phyloP scores from a whole-genome alignment of 2,797 vertebrate genomes.

The Microtus obscurus region DNA sequence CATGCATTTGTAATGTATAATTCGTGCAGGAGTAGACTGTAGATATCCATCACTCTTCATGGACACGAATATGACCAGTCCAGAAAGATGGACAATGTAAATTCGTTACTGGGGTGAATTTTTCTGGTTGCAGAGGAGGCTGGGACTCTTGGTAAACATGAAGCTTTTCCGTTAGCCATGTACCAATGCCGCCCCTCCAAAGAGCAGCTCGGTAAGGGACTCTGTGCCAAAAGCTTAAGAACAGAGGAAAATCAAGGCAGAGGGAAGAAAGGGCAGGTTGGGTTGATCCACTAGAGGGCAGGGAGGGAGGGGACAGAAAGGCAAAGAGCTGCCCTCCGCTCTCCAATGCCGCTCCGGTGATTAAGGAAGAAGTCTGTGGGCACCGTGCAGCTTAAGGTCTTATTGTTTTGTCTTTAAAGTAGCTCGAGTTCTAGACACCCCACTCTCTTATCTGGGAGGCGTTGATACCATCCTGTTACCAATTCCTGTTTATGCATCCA shows the following conservation, averaged over 20 bases:
- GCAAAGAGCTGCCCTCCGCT: neutral
- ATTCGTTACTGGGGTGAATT: neutral
- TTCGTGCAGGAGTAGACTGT: neutral
- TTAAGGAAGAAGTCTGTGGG: neutral
- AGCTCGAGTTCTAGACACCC: neutral
- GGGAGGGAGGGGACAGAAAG: neutral
- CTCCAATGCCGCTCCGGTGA: no score
- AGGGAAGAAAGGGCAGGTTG: neutral
- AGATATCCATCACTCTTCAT: neutral
- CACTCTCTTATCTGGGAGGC: neutral
- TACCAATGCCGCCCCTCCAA: neutral
- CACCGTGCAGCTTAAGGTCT: neutral
- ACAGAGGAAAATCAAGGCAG: neutral
- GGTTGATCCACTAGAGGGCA: rapidly evolving
- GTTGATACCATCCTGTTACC: neutral
- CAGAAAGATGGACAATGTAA: neutral
- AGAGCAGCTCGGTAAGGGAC: neutral
- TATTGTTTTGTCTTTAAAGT: neutral
- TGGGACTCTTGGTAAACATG: neutral
- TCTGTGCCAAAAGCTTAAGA: neutral
- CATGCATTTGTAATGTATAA: neutral
- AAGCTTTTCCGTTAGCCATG: neutral
- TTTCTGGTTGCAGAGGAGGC: neutral
- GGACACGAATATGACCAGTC: neutral
- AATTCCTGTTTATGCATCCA: neutral